These are phyloP conservation scores for Baccha elongata DNA, from an alignment of 2,888 invertebrate genomes.

Conservation along the genomic window DNA sequence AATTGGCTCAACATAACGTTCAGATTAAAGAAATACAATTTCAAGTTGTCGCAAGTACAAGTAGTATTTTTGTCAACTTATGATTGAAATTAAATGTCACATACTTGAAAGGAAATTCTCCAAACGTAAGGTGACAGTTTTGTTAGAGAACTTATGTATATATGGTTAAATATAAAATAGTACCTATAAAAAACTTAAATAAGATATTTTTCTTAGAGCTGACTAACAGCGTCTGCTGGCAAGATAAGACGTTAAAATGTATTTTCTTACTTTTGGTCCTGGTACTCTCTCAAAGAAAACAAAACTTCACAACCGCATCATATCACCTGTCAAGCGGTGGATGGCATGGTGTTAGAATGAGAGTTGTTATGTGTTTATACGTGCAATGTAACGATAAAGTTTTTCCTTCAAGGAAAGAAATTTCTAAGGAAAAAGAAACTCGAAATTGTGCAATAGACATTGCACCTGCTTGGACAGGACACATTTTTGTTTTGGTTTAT, in stretches of 20 bases:
- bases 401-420: constrained; percentile 12
- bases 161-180: constrained; percentile 1
- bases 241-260: constrained; percentile 24
- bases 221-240: neutral
- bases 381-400: constrained; percentile 30
- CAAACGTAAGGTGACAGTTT: constrained; percentile 2
- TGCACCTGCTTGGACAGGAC: constrained; percentile 55
- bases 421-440: neutral
- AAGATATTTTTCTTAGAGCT: constrained; percentile 13
- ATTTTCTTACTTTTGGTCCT: neutral
- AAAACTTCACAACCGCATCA: constrained; percentile 52
- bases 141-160: constrained; percentile 20
- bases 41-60: neutral
- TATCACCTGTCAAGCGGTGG: constrained; percentile 42
- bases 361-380: neutral
- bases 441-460: constrained; percentile 35
- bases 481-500: constrained; percentile 45
- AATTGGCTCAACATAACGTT: neutral
- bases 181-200: constrained; percentile 24
- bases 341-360: neutral
- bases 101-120: constrained; percentile 23
- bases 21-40: constrained; percentile 9
- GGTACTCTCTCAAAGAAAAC: constrained; percentile 17
- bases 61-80: constrained; percentile 47
- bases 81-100: constrained; percentile 64